Evolutionary conservation across 2,888 invertebrate species (phyloP), one percentile per base, ranked within the genome.

Genomic region (Orchesella flavescens): DNA sequence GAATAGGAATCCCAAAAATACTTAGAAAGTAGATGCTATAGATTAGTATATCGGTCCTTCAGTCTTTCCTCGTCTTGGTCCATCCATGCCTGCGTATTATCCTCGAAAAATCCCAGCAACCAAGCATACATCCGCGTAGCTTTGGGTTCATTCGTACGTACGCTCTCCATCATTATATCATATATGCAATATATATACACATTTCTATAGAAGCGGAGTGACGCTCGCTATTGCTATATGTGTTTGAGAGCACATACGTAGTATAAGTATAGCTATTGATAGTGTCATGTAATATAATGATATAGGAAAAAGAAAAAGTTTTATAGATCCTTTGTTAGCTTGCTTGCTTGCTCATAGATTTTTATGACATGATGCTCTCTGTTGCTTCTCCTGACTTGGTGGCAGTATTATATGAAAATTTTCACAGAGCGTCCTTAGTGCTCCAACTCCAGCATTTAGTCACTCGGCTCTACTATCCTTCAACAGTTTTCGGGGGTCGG

Each of bases 401-500:
- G 17, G 15, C 5, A n/a, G 55, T 57, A 3, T 23, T 49, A 12
- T n/a, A 49, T 49, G 12, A 15, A 49, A n/a, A 49, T 49, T n/a
- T n/a, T 49, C 19, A 19, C 57, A 19, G 23, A 61, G 61, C 21
- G 19, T 73, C 57, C 66, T 49, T 71, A 63, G 46, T 65, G 57
- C 65, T 49, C 49, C 55, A 74, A 66, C 65, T 49, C 49, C 55
- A 74, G 66, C 61, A 44, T 17, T 74, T 23, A 49, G 49, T 49
- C 34, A 17, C 34, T 23, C 13, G 10, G 66, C 69, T 75, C 75
- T 61, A 49, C 81, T 75, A 68, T 75, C 74, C 78, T 78, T 72
- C 71, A 71, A 78, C 78, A 71, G 61, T 69, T 74, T 80, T 80
- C 80, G 73, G 73, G 66, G 57, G 80, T 66, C 55, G 71, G 66